Percentiles rank a stretch among this genome's conserved stretches.
phyloP scores from a whole-genome alignment of 2,888 invertebrate genomes.

The Marasmarcha lunaedactyla region DNA sequence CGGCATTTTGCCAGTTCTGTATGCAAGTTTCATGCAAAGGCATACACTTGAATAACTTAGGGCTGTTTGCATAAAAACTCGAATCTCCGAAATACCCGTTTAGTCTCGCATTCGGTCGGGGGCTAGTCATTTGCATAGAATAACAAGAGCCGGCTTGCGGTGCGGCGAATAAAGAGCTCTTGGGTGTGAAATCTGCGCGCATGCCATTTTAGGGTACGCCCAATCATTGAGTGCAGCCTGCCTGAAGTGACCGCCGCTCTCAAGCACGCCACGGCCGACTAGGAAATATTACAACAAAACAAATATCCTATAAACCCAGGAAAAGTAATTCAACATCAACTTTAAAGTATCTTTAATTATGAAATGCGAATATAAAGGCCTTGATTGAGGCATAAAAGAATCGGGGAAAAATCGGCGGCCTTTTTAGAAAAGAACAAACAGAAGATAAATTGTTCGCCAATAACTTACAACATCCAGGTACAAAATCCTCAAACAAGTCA shows the following conservation, averaged over 20 bases:
- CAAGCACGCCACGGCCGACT: neutral
- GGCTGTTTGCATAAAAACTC: conserved; percentile 64
- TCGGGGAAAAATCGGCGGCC: neutral
- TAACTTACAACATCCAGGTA: neutral
- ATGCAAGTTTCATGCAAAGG: conserved; percentile 56
- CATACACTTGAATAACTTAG: conserved; percentile 62
- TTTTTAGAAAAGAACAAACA: neutral
- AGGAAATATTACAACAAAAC: neutral
- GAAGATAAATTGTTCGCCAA: conserved; percentile 1
- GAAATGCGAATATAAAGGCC: no score
- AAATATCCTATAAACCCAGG: no score
- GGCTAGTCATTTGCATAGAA: conserved; percentile 61
- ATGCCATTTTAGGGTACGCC: conserved; percentile 26
- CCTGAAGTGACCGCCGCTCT: neutral
- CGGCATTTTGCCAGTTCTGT: conserved; percentile 47
- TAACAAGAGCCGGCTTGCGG: conserved; percentile 52
- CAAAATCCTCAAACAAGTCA: conserved; percentile 18
- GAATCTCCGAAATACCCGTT: conserved; percentile 59
- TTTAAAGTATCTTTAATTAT: no score
- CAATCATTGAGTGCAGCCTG: conserved; percentile 25
- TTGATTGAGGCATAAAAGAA: no score
- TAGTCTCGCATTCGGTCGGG: conserved; percentile 42
- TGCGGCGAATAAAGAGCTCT: conserved; percentile 38
- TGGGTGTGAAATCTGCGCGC: conserved; percentile 25
- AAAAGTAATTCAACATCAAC: no score